Evolutionary conservation across 2,888 invertebrate genomes (phyloP), one percentile per base, ranked within the genome.

Genomic region (Blastobasis lacticolella): DNA sequence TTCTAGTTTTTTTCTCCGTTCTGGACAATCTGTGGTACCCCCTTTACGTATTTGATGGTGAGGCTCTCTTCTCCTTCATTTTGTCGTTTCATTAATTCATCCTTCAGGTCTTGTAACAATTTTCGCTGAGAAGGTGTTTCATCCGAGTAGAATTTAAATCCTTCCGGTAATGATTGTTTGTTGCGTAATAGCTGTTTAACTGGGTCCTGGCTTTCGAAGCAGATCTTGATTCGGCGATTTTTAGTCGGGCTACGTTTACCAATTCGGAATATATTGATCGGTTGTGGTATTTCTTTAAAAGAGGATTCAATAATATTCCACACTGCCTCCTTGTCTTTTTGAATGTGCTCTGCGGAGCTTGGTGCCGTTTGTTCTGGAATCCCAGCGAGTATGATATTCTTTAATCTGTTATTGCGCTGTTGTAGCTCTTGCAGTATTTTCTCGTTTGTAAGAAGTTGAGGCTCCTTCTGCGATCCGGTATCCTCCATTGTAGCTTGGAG

Each of bases 131-230:
- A n/a, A 38, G 51, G 55, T 1, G 56, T 58, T 46, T 56, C 52
- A n/a, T 58, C 56, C 0, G 58, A 54, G 10, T 46, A 56, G 8
- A 56, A 43, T 46, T 56, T 46, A 6, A 54, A n/a, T n/a, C 54
- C 51, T 6, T 48, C 45, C 7, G 45, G 52, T n/a, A 58, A 45
- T 41, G 52, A 50, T n/a, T 6, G 10, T 40, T 54, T 58, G 40
- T 56, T 55, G 6, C 52, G 42, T 6, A 56, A 45, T 6, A 58
- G 36, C 5, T 38, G 36, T 50, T 48, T 54, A 1, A 48, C 46
- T 36, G 46, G 49, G 7, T 56, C 54, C 4, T 36, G 37, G 7
- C 8, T 52, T 4, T 46, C 36, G 45, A 57, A 59, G 37, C 49
- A 54, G 6, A 49, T 44, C 23, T 59, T 57, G 10, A 59, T 45